Evolutionary conservation across 2,888 invertebrate species (phyloP).

Genomic region (Cantharis flavilabris): DNA sequence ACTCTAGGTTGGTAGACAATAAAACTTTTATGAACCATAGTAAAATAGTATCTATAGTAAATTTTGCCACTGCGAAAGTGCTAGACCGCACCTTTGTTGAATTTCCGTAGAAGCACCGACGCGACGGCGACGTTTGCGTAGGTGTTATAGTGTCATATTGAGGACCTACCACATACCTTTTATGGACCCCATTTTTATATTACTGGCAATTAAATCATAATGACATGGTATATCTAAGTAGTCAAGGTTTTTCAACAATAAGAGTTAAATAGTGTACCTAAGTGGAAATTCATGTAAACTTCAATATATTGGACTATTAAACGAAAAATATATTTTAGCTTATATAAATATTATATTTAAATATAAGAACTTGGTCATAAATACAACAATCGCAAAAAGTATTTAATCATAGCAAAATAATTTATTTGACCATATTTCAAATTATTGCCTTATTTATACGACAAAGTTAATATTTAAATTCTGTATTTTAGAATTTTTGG

Average conservation of each 20-base stretch:
- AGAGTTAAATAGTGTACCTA: not conserved
- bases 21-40: no score
- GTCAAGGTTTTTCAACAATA: not conserved
- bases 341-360: no score
- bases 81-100: constrained; percentile 43
- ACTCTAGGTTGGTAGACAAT: no score
- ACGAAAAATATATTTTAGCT: not conserved
- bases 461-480: no score
- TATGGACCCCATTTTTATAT: constrained; percentile 3
- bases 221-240: not conserved
- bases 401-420: no score
- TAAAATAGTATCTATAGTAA: no score
- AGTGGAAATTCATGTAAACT: not conserved
- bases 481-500: no score
- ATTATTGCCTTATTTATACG: no score
- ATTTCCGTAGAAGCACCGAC: constrained; percentile 39
- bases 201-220: not conserved
- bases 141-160: constrained; percentile 38
- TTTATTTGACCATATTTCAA: no score
- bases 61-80: constrained; percentile 32
- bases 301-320: not conserved
- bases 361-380: no score
- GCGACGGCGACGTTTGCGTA: constrained; percentile 39
- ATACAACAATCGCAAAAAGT: no score
- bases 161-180: constrained; percentile 31